Evolutionary conservation across 2,888 invertebrate genomes (phyloP).

Genomic region (Byasa hedistus): DNA sequence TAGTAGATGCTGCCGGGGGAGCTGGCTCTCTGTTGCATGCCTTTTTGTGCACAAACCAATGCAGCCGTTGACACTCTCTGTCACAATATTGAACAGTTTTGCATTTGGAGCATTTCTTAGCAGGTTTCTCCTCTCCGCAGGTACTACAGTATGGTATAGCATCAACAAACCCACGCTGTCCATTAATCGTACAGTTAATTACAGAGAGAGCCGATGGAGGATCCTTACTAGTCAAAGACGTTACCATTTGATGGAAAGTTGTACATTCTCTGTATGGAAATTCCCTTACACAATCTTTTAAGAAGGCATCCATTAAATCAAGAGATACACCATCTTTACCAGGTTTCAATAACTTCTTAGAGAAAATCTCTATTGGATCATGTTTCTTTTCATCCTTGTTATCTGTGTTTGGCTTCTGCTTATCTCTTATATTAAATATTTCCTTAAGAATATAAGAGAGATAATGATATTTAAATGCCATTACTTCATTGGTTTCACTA

Average conservation of each 20-base stretch:
- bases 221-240: slow-evolving; percentile 87
- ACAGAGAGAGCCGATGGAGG: slow-evolving; percentile 85
- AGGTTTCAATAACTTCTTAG: slow-evolving; percentile 87
- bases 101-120: slow-evolving; percentile 97
- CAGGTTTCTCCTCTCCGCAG: slow-evolving; percentile 93
- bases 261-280: slow-evolving; percentile 95
- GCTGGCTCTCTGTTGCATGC: slow-evolving; percentile 85
- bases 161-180: slow-evolving; percentile 89
- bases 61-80: slow-evolving; percentile 94
- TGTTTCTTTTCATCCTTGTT: slow-evolving; percentile 77
- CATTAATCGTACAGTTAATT: slow-evolving; percentile 91
- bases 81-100: slow-evolving; percentile 96
- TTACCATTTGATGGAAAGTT: slow-evolving; percentile 91
- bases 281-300: slow-evolving; percentile 92
- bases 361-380: slow-evolving; percentile 87
- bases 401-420: slow-evolving; percentile 79
- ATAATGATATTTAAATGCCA: slow-evolving; percentile 94
- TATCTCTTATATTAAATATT: slow-evolving; percentile 84
- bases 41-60: slow-evolving; percentile 95
- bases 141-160: slow-evolving; percentile 87
- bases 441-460: slow-evolving; percentile 86
- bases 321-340: slow-evolving; percentile 84
- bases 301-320: slow-evolving; percentile 85
- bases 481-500: slow-evolving; percentile 91
- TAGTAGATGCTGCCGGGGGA: slow-evolving; percentile 48